Evolutionary conservation across 2,888 invertebrate genomes (phyloP).

Genomic region (Rhingia rostrata): DNA sequence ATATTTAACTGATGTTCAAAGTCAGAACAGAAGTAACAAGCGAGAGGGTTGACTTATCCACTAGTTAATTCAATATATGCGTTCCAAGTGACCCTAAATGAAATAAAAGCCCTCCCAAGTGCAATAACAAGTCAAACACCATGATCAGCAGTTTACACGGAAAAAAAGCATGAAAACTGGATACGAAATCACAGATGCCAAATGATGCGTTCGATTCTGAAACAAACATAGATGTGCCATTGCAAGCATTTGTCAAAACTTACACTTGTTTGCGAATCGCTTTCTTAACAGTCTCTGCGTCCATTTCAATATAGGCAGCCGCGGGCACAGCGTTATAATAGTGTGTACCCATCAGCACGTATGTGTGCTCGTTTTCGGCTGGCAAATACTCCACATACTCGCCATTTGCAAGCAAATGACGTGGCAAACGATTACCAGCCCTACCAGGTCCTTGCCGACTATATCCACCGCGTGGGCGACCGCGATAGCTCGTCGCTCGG

Average conservation of each 20-base stretch:
- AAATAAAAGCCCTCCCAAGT: neutral
- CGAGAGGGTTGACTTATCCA: neutral
- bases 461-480: constrained; percentile 84
- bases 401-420: constrained; percentile 81
- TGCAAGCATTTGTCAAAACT: constrained; percentile 82
- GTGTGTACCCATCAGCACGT: constrained; percentile 82
- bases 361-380: constrained; percentile 80
- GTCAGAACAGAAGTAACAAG: neutral
- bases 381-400: constrained; percentile 80
- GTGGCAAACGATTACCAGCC: constrained; percentile 82
- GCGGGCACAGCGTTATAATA: constrained; percentile 82
- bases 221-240: constrained; percentile 3
- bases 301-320: constrained; percentile 81
- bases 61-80: neutral
- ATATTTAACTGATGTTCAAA: no score
- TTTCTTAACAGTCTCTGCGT: constrained; percentile 88
- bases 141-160: constrained; percentile 10
- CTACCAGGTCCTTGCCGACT: constrained; percentile 82
- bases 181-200: constrained; percentile 18
- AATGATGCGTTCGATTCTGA: constrained; percentile 24
- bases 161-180: constrained; percentile 32
- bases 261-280: constrained; percentile 95
- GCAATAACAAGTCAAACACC: neutral
- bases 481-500: constrained; percentile 80
- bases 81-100: neutral